phyloP scores from a whole-genome alignment of 2,797 vertebrate species.

The Ambastaia sidthimunki region DNA sequence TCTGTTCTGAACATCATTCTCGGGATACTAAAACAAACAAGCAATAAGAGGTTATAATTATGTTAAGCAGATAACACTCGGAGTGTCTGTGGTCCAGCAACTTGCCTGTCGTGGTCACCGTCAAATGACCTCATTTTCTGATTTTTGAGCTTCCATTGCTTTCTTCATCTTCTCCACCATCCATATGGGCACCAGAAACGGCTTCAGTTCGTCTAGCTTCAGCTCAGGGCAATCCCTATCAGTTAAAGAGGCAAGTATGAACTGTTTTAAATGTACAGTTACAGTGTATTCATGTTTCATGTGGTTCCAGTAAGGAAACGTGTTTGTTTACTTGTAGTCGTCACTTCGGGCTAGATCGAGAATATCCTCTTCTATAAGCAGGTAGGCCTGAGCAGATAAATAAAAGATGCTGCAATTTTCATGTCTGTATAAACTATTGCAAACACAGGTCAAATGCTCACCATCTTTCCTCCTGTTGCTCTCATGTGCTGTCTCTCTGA shows the following conservation, averaged over 20 bases:
- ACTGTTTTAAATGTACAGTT: not conserved
- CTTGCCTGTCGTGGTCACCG: not conserved
- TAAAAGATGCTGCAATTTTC: not conserved
- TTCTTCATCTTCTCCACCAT: conserved; percentile 95
- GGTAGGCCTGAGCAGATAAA: conserved; percentile 84
- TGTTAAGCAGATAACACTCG: not conserved
- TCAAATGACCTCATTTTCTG: conserved; percentile 71
- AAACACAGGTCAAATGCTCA: conserved; percentile 66
- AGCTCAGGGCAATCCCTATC: conserved; percentile 87
- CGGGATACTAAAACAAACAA: conserved; percentile 5
- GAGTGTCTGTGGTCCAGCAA: conserved; percentile 19
- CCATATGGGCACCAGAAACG: conserved; percentile 88
- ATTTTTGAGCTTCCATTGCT: conserved; percentile 88
- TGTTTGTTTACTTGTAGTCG: conserved; percentile 88
- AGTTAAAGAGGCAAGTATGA: conserved; percentile 12
- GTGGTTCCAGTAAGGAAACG: not conserved
- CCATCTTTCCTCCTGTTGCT: conserved; percentile 97
- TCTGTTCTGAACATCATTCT: not conserved
- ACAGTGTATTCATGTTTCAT: not conserved
- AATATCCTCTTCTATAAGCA: conserved; percentile 94
- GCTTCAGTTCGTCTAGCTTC: conserved; percentile 90
- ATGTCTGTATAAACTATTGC: not conserved
- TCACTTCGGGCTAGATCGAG: conserved; percentile 88
- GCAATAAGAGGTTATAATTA: not conserved
- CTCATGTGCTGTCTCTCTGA: conserved; percentile 96